Evolutionary conservation across 2,888 invertebrate species (phyloP).

Genomic region (Charanyca ferruginea): DNA sequence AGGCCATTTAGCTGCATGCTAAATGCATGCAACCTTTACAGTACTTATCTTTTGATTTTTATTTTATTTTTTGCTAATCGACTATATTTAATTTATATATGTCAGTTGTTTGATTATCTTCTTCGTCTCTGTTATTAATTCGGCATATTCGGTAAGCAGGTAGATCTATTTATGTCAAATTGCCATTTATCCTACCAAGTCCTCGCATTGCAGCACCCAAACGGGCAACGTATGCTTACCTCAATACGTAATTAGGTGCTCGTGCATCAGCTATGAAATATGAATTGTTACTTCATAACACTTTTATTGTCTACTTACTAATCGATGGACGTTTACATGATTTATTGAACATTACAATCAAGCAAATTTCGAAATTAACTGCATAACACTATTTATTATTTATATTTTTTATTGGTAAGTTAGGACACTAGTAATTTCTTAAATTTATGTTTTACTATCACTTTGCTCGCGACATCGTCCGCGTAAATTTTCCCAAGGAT

Average conservation of each 20-base stretch:
- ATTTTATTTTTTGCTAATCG: too few species aligned
- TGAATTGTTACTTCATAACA: constrained; percentile 51
- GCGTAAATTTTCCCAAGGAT: too few species aligned
- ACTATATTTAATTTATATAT: too few species aligned
- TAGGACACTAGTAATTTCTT: constrained; percentile 1
- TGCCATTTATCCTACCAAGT: constrained; percentile 21
- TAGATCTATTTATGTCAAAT: neutral
- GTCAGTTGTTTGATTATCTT: too few species aligned
- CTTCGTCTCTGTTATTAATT: too few species aligned
- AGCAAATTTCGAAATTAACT: constrained; percentile 31
- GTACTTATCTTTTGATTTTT: too few species aligned
- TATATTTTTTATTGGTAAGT: constrained; percentile 14
- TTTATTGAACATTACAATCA: constrained; percentile 49
- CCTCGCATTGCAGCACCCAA: constrained; percentile 46
- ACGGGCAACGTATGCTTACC: constrained; percentile 34
- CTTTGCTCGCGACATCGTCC: neutral
- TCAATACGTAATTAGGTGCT: constrained; percentile 55
- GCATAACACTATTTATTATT: neutral
- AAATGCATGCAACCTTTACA: too few species aligned
- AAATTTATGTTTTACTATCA: neutral
- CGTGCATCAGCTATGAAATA: constrained; percentile 49
- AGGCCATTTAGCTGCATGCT: too few species aligned
- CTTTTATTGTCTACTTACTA: constrained; percentile 43
- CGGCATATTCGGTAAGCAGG: too few species aligned
- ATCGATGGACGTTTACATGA: constrained; percentile 50